Conservation (phyloP, 2,888 invertebrate genomes). For the Caenorhabditis sp. region DNA sequence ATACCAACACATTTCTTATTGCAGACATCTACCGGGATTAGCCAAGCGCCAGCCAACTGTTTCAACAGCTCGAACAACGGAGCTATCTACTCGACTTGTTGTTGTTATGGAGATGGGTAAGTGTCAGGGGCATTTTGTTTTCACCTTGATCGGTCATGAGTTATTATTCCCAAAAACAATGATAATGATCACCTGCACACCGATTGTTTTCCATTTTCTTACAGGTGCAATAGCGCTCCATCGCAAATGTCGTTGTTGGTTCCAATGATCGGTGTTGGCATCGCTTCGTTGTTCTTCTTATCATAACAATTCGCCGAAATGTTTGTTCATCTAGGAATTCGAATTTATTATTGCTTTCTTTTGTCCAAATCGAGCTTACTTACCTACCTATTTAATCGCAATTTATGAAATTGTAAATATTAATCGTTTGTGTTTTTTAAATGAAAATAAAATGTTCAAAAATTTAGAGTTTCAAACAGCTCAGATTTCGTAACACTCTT, state of each 20-base stretch:
- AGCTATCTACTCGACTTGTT: slow-evolving; percentile 22
- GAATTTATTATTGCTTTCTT: neutral
- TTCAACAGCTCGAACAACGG: slow-evolving; percentile 24
- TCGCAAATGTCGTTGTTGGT: neutral
- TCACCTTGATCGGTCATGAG: too few species aligned
- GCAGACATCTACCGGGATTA: slow-evolving; percentile 17
- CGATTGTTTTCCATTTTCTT: neutral
- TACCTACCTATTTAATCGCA: too few species aligned
- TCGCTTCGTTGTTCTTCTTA: neutral
- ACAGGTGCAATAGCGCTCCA: neutral
- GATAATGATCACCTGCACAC: neutral
- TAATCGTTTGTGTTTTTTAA: too few species aligned
- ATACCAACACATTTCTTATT: slow-evolving; percentile 2
- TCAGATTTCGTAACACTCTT: too few species aligned
- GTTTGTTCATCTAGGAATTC: neutral
- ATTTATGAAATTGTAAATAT: too few species aligned
- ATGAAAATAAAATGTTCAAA: too few species aligned
- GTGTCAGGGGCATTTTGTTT: neutral
- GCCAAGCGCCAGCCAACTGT: slow-evolving; percentile 39
- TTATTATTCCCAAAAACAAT: too few species aligned
- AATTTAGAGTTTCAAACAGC: too few species aligned
- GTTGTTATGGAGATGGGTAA: slow-evolving; percentile 44
- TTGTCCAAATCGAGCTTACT: neutral
- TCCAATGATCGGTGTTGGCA: neutral
- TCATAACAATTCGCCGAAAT: neutral